phyloP scores from a whole-genome alignment of 2,888 invertebrate species.

The Rhogogaster chlorosoma region DNA sequence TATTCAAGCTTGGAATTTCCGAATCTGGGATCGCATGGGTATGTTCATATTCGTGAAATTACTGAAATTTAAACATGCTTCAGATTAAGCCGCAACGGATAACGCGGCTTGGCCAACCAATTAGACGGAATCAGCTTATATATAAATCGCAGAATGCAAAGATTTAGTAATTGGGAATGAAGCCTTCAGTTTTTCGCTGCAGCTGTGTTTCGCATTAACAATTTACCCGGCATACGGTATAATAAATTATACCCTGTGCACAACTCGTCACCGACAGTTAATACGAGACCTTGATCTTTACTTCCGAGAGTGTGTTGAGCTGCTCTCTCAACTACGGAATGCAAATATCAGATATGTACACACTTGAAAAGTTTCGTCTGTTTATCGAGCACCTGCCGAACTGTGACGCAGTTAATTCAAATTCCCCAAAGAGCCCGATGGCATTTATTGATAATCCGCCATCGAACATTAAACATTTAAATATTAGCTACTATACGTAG shows the following conservation, averaged over 20 bases:
- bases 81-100: not conserved
- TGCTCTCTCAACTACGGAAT: not conserved
- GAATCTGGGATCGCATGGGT: not conserved
- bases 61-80: not conserved
- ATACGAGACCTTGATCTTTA: conserved; percentile 7
- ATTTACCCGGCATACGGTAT: not conserved
- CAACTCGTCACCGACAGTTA: not conserved
- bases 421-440: not conserved
- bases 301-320: not conserved
- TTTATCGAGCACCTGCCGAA: conserved; percentile 1
- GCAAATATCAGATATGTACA: not conserved
- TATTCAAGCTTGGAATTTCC: not conserved
- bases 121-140: not conserved
- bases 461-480: not conserved
- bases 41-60: not conserved
- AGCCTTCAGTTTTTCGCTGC: not conserved
- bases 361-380: not conserved
- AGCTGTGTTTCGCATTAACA: not conserved
- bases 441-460: not conserved
- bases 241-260: not conserved
- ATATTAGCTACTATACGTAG: not conserved
- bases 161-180: not conserved
- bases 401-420: not conserved
- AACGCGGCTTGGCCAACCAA: not conserved
- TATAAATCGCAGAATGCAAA: not conserved